phyloP scores from a whole-genome alignment of 1,140 invertebrate genomes.

The Orussus abietinus region DNA sequence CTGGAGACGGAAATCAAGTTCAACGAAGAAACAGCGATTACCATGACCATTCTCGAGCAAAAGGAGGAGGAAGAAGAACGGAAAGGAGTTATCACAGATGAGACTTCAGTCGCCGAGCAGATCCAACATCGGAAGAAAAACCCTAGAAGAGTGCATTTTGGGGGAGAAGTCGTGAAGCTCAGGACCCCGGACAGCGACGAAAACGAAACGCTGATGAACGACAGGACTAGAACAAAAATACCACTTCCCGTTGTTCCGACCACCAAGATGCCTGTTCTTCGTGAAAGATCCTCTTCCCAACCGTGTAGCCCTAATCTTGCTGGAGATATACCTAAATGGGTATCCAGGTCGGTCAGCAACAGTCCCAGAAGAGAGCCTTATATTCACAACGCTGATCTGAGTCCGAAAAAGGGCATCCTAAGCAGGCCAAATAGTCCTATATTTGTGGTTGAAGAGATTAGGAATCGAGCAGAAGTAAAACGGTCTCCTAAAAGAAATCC shows the following conservation, averaged over 20 bases:
- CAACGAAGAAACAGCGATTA: conserved; percentile 70
- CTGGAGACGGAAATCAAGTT: conserved; percentile 79
- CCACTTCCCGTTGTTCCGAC: conserved; percentile 47
- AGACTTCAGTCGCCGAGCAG: conserved; percentile 16
- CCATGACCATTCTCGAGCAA: conserved; percentile 76
- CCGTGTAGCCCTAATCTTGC: conserved; percentile 26
- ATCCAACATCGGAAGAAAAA: too few relatives aligned
- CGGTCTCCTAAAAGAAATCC: conserved; percentile 1
- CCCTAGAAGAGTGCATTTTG: conserved; percentile 67
- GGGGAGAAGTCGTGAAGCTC: conserved; percentile 77
- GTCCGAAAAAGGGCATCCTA: conserved; percentile 47
- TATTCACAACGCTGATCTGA: conserved; percentile 38
- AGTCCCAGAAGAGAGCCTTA: conserved; percentile 45
- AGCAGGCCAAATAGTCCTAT: conserved; percentile 17
- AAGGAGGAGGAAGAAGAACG: conserved; percentile 51
- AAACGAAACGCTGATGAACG: conserved; percentile 12
- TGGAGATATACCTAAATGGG: not conserved
- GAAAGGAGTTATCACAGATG: conserved; percentile 54
- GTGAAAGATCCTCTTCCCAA: conserved; percentile 27
- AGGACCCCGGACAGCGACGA: conserved; percentile 76
- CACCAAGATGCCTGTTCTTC: conserved; percentile 36
- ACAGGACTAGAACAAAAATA: conserved; percentile 30
- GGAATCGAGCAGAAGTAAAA: not conserved
- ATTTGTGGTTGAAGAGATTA: conserved; percentile 1
- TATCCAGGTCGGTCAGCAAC: conserved; percentile 43